phyloP scores from a whole-genome alignment of 1,140 invertebrate species.

The Sipha flava region DNA sequence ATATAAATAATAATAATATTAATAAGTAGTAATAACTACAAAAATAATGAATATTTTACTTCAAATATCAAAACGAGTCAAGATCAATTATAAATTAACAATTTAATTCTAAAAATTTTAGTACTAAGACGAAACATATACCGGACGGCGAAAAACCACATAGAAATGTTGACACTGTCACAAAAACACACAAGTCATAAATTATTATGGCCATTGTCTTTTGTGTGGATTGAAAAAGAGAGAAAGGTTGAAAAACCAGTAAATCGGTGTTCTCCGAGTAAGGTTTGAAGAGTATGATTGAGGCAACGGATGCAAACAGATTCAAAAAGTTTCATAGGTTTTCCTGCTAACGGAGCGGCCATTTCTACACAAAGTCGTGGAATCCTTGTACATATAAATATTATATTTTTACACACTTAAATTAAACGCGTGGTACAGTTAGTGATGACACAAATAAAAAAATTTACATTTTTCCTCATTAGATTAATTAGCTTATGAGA shows the following conservation, averaged over 20 bases:
- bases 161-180: neutral
- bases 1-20: too few relatives aligned
- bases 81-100: too few relatives aligned
- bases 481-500: neutral
- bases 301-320: too few relatives aligned
- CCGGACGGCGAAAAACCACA: neutral
- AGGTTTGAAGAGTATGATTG: neutral
- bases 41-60: too few relatives aligned
- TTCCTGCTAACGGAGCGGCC: neutral
- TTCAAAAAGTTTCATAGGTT: neutral
- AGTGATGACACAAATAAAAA: neutral
- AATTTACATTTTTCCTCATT: neutral
- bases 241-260: neutral
- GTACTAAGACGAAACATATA: too few relatives aligned
- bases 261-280: neutral
- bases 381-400: neutral
- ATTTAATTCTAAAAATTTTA: too few relatives aligned
- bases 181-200: neutral
- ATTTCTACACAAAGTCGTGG: neutral
- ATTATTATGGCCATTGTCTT: constrained; percentile 1
- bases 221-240: neutral
- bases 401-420: neutral
- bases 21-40: too few relatives aligned
- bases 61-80: too few relatives aligned
- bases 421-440: neutral